Evolutionary conservation across 2,113 vertebrate species (phyloP).

Genomic region (Malurus elegans): DNA sequence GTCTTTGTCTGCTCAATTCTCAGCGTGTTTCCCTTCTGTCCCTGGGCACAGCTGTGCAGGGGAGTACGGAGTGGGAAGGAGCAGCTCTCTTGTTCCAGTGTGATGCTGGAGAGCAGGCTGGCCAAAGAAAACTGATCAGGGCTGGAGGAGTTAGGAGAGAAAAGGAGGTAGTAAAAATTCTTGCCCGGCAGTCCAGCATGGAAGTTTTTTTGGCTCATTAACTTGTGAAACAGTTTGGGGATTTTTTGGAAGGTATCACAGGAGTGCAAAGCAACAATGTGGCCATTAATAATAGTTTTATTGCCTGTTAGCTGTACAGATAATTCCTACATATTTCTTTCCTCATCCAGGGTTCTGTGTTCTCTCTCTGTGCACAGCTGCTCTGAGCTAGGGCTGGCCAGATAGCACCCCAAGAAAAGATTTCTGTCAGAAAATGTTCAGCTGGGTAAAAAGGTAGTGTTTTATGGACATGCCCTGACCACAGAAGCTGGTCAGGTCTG

Average conservation of each 20-base stretch:
- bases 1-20: neutral
- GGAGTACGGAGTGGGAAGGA: neutral
- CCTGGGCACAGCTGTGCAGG: neutral
- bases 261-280: neutral
- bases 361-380: neutral
- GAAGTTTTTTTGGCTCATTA: neutral
- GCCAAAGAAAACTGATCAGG: neutral
- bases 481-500: neutral
- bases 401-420: neutral
- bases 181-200: neutral
- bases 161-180: neutral
- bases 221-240: neutral
- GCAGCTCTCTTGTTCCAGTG: neutral
- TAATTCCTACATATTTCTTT: neutral
- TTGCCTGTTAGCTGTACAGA: neutral
- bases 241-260: neutral
- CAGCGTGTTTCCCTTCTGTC: neutral
- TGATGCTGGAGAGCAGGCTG: neutral
- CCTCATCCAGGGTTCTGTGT: neutral
- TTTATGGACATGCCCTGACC: neutral
- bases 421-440: neutral
- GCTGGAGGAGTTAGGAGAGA: neutral
- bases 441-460: neutral
- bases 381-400: neutral
- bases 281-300: neutral